phyloP scores from a whole-genome alignment of 2,113 vertebrate genomes.

The Cyphomyrus discorhynchus region DNA sequence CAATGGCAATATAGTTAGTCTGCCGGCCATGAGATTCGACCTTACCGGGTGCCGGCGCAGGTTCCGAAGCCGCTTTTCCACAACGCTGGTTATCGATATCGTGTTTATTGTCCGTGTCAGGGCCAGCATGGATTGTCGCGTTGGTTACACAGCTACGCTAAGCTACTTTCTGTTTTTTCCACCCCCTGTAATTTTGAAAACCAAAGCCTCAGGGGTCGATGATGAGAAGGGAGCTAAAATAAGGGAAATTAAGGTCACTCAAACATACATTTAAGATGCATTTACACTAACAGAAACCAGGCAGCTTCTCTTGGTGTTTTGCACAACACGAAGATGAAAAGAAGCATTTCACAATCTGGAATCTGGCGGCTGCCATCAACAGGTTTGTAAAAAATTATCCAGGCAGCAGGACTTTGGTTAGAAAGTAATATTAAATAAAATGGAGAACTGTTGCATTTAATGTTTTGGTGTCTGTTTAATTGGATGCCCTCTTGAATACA shows the following conservation, averaged over 20 bases:
- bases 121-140: background rate
- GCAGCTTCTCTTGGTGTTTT: background rate
- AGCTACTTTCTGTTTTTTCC: background rate
- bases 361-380: background rate
- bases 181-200: background rate
- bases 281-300: background rate
- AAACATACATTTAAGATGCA: background rate
- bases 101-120: background rate
- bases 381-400: background rate
- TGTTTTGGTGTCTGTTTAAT: background rate
- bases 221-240: background rate
- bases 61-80: background rate
- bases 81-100: conserved; percentile 6
- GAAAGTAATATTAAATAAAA: background rate
- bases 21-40: background rate
- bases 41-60: background rate
- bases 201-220: background rate
- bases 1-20: background rate
- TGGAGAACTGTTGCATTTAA: background rate
- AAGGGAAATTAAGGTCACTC: background rate
- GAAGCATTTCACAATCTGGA: background rate
- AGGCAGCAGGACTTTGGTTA: background rate
- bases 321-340: background rate
- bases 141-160: background rate
- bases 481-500: background rate